These are phyloP conservation scores for Eclectus roratus DNA, from an alignment of 2,113 vertebrate genomes.

Conservation along the genomic window DNA sequence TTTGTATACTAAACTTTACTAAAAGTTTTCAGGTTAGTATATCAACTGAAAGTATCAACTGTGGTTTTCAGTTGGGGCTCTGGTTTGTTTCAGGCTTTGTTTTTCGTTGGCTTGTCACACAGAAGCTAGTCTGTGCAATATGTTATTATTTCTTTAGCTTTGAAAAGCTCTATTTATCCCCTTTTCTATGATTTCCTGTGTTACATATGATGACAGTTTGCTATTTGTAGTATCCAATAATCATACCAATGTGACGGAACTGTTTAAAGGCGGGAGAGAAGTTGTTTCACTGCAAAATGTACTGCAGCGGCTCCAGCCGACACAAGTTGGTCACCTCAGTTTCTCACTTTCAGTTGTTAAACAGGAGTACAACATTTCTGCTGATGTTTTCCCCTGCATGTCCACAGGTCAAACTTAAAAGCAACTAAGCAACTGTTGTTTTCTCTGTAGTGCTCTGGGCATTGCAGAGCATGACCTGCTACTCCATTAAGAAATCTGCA, in stretches of 20 bases:
- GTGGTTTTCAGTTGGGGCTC: background rate
- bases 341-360: background rate
- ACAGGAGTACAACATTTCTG: background rate
- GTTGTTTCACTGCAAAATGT: background rate
- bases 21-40: background rate
- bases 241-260: background rate
- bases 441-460: background rate
- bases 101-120: background rate
- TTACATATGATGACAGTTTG: background rate
- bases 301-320: background rate
- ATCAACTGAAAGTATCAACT: background rate
- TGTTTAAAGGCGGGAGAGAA: background rate
- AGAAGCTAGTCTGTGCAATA: background rate
- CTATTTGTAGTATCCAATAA: background rate
- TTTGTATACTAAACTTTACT: background rate
- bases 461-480: background rate
- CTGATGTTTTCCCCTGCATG: background rate
- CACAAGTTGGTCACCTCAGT: accelerated
- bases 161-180: background rate
- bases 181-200: background rate
- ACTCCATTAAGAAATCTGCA: conserved; percentile 10
- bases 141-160: background rate
- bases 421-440: background rate
- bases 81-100: background rate
- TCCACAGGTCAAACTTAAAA: background rate